phyloP scores from a whole-genome alignment of 2,888 invertebrate genomes.

The Aleiodes leptofemur region DNA sequence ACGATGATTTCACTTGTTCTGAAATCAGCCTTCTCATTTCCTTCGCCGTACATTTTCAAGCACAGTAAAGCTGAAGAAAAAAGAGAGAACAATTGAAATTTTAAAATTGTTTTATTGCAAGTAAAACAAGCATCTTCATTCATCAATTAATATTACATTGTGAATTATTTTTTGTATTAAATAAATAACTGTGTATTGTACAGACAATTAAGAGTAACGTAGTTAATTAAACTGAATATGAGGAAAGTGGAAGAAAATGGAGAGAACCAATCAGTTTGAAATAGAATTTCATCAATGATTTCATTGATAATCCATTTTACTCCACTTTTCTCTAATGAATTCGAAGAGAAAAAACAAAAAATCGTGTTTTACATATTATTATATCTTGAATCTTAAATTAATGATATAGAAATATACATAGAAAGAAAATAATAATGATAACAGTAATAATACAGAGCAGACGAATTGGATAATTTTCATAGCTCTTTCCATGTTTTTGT shows the following conservation, averaged over 20 bases:
- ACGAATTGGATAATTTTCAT: not conserved
- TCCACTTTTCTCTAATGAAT: too few relatives aligned
- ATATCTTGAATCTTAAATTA: too few relatives aligned
- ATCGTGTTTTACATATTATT: too few relatives aligned
- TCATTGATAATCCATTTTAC: too few relatives aligned
- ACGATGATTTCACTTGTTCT: too few relatives aligned
- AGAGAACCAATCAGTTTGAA: not conserved
- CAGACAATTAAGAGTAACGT: not conserved
- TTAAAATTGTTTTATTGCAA: slow-evolving; percentile 3
- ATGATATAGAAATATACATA: too few relatives aligned
- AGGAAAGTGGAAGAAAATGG: not conserved
- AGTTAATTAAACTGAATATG: not conserved
- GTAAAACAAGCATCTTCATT: slow-evolving; percentile 18
- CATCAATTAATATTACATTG: slow-evolving; percentile 2
- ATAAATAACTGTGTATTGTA: slow-evolving; percentile 21
- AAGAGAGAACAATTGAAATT: not conserved
- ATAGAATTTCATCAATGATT: too few relatives aligned
- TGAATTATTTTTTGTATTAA: not conserved
- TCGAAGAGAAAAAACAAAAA: too few relatives aligned
- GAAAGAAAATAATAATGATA: too few relatives aligned
- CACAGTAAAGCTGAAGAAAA: too few relatives aligned
- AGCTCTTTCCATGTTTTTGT: not conserved
- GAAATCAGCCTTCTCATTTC: too few relatives aligned
- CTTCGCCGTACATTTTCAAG: too few relatives aligned
- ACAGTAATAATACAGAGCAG: not conserved